Conservation (phyloP, 2,113 vertebrate species). For the Ginglymostoma cirratum region DNA sequence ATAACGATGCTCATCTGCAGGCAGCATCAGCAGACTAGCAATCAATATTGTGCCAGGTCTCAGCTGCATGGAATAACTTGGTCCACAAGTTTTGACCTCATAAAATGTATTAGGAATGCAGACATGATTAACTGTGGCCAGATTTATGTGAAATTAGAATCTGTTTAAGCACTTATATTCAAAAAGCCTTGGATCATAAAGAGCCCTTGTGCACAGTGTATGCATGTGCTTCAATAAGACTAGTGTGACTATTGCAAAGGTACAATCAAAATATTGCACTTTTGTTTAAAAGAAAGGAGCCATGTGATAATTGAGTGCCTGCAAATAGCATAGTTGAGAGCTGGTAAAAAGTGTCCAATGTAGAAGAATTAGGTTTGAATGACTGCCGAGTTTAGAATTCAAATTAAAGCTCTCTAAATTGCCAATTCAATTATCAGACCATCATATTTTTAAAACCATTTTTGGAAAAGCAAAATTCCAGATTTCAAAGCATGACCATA, state of each 20-base stretch:
- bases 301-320: background rate
- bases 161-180: conserved; percentile 66
- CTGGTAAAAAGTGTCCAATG: background rate
- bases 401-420: background rate
- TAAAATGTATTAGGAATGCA: conserved; percentile 53
- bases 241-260: background rate
- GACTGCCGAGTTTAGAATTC: background rate
- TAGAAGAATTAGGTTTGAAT: background rate
- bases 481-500: background rate
- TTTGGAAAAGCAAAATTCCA: background rate
- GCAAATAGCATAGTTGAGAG: background rate
- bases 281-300: background rate
- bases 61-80: conserved; percentile 34
- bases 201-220: conserved; percentile 65
- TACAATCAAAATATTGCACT: background rate
- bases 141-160: conserved; percentile 62
- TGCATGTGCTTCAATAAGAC: conserved; percentile 46
- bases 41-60: background rate
- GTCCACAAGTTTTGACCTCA: conserved; percentile 46
- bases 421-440: background rate
- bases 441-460: background rate
- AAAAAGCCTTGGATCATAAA: conserved; percentile 55
- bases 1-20: background rate
- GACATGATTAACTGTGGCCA: conserved; percentile 67
- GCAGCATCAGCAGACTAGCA: background rate